Evolutionary conservation across 2,113 vertebrate genomes (phyloP), one percentile per base, ranked within the genome.

Genomic region (Gracilinanus agilis): DNA sequence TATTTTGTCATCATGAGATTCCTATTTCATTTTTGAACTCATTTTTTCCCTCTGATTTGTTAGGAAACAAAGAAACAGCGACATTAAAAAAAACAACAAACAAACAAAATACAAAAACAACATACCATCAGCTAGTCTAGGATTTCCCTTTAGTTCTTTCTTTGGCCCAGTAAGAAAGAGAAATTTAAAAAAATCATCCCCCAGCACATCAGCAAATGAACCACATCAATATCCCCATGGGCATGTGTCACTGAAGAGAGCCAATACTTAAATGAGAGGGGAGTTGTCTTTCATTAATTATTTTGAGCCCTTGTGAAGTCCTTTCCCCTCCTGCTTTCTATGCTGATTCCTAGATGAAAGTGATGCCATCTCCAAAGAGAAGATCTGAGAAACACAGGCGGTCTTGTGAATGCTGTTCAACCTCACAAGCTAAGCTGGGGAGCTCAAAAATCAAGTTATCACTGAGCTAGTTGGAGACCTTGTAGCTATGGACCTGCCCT

Each of bases 141-240:
- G n/a, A 40, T 23, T 21, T 83, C 6, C 16, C 34, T 92, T 55
- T 94, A 44, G 19, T 12, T 44, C 16, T 92, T 93, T 23, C 90
- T 93, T 95, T 93, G 61, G 67, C 89, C 25, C 90, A 88, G 49
- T 90, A 90, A 92, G 34, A 95, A 92, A 94, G 92, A 90, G 88
- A 89, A 93, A 40, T 29, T 21, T 40, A 7, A 19, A 75, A 89
- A 89, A 34, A 54, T 13, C 40, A 54, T 93, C 89, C 7, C 27
- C 88, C 16, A 90, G 90, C 23, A 61, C 44, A 54, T n/a, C 1
- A 75, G 44, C 83, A 44, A 93, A 90, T 55, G 44, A 95, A 92
- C 88, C 67, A 34, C 55, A 89, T 94, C 88, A 92, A 8, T 89
- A 67, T 55, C 34, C 53, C 34, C 34, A 34, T 90, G 55, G 40